phyloP scores from a whole-genome alignment of 2,113 vertebrate species.

The Hemibagrus wyckioides region DNA sequence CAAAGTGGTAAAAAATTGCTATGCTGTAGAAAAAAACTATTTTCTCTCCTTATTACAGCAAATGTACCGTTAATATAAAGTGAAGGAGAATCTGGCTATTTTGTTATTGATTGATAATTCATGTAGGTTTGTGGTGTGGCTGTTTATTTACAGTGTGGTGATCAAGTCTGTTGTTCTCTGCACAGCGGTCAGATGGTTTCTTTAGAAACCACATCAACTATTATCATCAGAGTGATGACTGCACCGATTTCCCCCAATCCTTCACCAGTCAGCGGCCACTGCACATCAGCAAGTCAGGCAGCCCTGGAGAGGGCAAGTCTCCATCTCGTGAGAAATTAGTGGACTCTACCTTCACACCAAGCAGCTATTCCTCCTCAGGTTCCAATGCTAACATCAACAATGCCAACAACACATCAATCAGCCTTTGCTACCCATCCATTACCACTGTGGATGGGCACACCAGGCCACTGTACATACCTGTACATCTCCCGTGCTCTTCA shows the following conservation, averaged over 20 bases:
- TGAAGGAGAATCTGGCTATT: not conserved
- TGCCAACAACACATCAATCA: constrained; percentile 94
- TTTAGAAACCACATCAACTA: constrained; percentile 97
- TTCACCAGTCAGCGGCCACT: constrained; percentile 95
- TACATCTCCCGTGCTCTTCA: constrained; percentile 79
- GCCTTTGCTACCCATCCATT: constrained; percentile 79
- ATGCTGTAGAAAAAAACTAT: no score
- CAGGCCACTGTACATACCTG: constrained; percentile 79
- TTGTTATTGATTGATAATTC: not conserved
- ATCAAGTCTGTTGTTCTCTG: constrained; percentile 10
- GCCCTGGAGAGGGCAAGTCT: constrained; percentile 86
- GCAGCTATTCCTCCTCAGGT: constrained; percentile 93
- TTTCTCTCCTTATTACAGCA: no score
- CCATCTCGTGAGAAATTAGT: constrained; percentile 95
- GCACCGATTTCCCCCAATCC: constrained; percentile 88
- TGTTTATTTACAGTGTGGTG: not conserved
- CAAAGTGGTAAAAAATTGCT: no score
- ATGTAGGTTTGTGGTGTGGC: not conserved
- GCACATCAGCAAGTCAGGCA: constrained; percentile 92
- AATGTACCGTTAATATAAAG: not conserved
- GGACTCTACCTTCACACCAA: constrained; percentile 97
- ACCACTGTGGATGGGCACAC: constrained; percentile 87
- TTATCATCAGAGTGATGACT: constrained; percentile 90
- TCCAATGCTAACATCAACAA: constrained; percentile 99
- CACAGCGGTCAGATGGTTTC: constrained; percentile 82